These are phyloP conservation scores for Grallaria varia DNA, from an alignment of 2,113 vertebrate genomes.

Conservation along the genomic window DNA sequence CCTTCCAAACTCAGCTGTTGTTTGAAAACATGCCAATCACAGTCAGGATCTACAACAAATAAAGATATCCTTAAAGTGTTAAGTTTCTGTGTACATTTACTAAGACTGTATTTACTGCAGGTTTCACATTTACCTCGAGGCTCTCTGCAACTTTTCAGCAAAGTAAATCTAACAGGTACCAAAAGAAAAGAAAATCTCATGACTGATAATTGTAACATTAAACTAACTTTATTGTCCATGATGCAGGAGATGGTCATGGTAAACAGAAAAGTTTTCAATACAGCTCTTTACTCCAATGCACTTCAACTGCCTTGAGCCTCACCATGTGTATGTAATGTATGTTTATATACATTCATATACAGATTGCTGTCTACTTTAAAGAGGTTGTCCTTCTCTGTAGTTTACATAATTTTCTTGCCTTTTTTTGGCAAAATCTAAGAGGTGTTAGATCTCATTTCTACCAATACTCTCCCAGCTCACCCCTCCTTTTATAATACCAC, in stretches of 20 bases:
- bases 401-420: not conserved
- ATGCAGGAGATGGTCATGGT: not conserved
- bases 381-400: not conserved
- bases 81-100: not conserved
- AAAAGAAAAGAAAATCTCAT: not conserved
- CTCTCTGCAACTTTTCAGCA: not conserved
- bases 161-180: constrained; percentile 1
- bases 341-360: not conserved
- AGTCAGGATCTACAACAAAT: not conserved
- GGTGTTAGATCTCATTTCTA: not conserved
- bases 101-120: not conserved
- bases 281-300: not conserved
- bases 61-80: not conserved
- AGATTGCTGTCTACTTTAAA: not conserved
- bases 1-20: not conserved
- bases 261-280: constrained; percentile 6
- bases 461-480: not conserved
- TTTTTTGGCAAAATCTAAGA: not conserved
- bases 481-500: not conserved
- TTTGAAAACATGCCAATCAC: not conserved
- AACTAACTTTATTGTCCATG: not conserved
- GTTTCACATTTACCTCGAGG: constrained; percentile 26
- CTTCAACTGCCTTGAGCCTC: not conserved
- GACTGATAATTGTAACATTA: not conserved
- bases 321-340: not conserved